Evolutionary conservation across 1,140 invertebrate genomes (phyloP), one percentile per base, ranked within the genome.

Genomic region (Lepeophtheirus salmonis): DNA sequence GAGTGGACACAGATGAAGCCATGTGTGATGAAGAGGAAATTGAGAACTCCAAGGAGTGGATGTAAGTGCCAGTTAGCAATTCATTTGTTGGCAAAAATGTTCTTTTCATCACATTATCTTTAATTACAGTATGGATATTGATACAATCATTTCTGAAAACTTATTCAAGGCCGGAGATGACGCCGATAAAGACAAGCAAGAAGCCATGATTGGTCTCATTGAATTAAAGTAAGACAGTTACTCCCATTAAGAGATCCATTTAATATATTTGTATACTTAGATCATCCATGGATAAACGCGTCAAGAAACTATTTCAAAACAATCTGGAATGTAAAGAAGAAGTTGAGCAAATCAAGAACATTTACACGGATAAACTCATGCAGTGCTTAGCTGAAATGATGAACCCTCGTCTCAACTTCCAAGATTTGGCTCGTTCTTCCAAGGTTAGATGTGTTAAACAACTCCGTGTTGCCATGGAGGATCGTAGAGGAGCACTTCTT

Each of bases 351-450:
- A 25, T 57, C 26, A 57, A 57, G 20, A 57, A 57, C 16, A 57
- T 57, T 23, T 57, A 57, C 55, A 30, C 26, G 13, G 16, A 57
- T 17, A 41, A 57, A 21, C 21, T 57, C 55, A 57, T 25, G 2
- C 16, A 57, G 21, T 57, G 55, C 30, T 41, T 57, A 17, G 21
- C 55, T 14, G 55, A 57, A 30, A 57, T 57, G 55, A 57, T 57
- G 55, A 57, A 57, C 21, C 55, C 55, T 2, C 23, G 55, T 2
- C 17, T 24, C 22, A 24, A 25, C 2, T 57, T 57, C 25, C 20
- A 57, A 6, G 17, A 17, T 25, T 20, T 57, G 2, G 22, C 23
- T 41, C 22, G 55, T 14, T 21, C 55, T n/a, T n/a, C n/a, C 20
- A 24, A 25, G 13, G 55, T 57, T 52, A 4, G 50, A 12, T 52